Base-by-base conservation (phyloP, 2,113 vertebrate genomes). In the Rhodinocichla rosea region DNA sequence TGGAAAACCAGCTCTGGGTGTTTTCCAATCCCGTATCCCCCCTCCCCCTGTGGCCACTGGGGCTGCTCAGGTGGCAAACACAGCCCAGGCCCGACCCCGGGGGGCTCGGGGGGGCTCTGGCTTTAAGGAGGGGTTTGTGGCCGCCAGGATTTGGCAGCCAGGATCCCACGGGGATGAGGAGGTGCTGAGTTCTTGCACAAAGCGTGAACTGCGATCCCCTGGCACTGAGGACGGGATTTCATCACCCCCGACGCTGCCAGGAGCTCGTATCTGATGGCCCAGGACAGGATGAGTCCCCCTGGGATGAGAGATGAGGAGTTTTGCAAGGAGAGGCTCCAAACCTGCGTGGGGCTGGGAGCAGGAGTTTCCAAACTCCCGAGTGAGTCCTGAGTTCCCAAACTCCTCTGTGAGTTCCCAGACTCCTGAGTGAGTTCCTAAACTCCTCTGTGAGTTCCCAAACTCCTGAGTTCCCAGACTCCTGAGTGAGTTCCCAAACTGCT, bases 151-250 rank as follows among this genome's bases (percentile, higher is more conserved):
- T 64, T 12, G 60, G 27, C 56, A 79, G 27, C 9, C 1, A 27
- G 23, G 55, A 39, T 39, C 59, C 33, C 13, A 40, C n/a, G 1
- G 2, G 8, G 23, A 1, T 8, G 27, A 71, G n/a, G 9, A 4
- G 78, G 39, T 2, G 39, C 20, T 21, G 2, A 7, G 37, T 1
- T 39, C 78, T 87, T 32, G 59, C 59, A 57, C 44, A 23, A 76
- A 67, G 15, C 0, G 1, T 3, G 60, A 59, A 0, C 50, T 2
- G 52, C 2, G 28, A 35, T 49, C 52, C n/a, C 0, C 5, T 6
- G 8, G 20, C 11, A 5, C 57, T 26, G 14, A 13, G 57, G 13
- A 3, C 9, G 50, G 80, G 39, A n/a, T 78, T 88, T 62, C n/a
- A 0, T 44, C 90, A 45, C 18, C 67, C 7, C 35, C 7, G 40